Percentiles rank a stretch among this genome's conserved stretches.
Evolutionary conservation across 2,113 vertebrate species (phyloP).

Genomic region (western clawed frog (Xenopus tropicalis)): UCB_Xtro_10.0 CM004447.2:31615501-31616000

Average conservation of each 20-base stretch:
- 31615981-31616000: slow-evolving; percentile 84
- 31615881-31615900: slow-evolving; percentile 79
- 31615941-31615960: slow-evolving; percentile 84
- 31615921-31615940: slow-evolving; percentile 73
- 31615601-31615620: slow-evolving; percentile 52
- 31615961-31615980: slow-evolving; percentile 93
- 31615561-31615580: neutral
- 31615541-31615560: neutral
- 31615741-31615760: slow-evolving; percentile 71
- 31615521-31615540: neutral
- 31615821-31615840: slow-evolving; percentile 81
- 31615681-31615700: slow-evolving; percentile 63
- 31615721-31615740: slow-evolving; percentile 63
- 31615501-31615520: neutral
- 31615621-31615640: slow-evolving; percentile 54
- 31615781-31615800: slow-evolving; percentile 75
- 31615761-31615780: slow-evolving; percentile 58
- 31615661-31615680: slow-evolving; percentile 54
- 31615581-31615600: slow-evolving; percentile 19
- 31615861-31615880: slow-evolving; percentile 81
- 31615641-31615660: slow-evolving; percentile 48
- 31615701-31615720: slow-evolving; percentile 64
- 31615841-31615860: slow-evolving; percentile 87
- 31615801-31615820: slow-evolving; percentile 75
- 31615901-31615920: slow-evolving; percentile 80